These are phyloP conservation scores for Leistus spinibarbis DNA, from an alignment of 2,888 invertebrate genomes.

Conservation along the genomic window DNA sequence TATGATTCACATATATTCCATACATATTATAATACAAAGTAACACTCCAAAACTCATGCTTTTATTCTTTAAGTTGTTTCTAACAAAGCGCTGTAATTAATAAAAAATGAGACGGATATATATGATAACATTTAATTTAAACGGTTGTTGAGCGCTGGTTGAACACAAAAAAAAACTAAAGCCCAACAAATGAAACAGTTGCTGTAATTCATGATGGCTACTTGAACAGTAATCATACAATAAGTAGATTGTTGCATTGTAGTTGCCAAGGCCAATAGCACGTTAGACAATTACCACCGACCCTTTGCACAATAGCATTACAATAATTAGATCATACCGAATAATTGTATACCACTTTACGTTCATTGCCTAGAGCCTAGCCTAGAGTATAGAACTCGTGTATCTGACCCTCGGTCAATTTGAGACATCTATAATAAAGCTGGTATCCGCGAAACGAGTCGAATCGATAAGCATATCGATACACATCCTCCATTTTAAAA, in stretches of 20 bases:
- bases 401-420: neutral
- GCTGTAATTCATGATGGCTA: conserved; percentile 14
- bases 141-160: neutral
- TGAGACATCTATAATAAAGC: too few species aligned
- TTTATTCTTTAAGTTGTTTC: too few species aligned
- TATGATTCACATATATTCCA: too few species aligned
- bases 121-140: too few species aligned
- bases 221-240: conserved; percentile 21
- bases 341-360: neutral
- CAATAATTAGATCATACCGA: neutral
- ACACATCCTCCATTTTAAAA: too few species aligned
- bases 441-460: too few species aligned
- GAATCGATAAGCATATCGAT: too few species aligned
- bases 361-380: neutral
- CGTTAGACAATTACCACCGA: conserved; percentile 25
- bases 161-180: neutral
- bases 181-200: neutral
- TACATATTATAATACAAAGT: too few species aligned
- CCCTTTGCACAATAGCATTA: neutral
- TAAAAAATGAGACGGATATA: too few species aligned
- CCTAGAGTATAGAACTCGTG: too few species aligned
- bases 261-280: conserved; percentile 30
- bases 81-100: too few species aligned
- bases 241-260: conserved; percentile 24
- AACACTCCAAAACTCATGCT: too few species aligned